These are phyloP conservation scores for Oryctolagus cuniculus DNA, from an alignment of 2,113 vertebrate genomes.

Conservation along the genomic window DNA sequence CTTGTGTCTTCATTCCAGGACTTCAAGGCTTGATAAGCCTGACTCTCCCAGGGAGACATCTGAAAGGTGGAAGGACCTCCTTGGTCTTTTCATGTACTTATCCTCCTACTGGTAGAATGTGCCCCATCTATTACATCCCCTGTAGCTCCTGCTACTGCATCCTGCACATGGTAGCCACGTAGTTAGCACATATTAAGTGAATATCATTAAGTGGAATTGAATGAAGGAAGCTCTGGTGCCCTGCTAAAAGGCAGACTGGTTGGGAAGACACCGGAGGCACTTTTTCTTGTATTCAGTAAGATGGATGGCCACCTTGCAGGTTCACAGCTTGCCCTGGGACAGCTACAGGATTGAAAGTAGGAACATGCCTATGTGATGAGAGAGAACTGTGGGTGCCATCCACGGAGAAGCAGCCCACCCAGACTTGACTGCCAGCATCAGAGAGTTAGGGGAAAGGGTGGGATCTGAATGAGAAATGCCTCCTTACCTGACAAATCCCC, in stretches of 20 bases:
- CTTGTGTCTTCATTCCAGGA: slow-evolving; percentile 45
- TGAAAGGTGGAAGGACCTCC: slow-evolving; percentile 21
- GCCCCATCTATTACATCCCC: not conserved
- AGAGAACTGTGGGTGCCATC: not conserved
- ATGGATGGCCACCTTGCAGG: not conserved
- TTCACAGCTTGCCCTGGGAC: not conserved
- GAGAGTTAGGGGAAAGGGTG: not conserved
- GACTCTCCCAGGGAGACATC: not conserved
- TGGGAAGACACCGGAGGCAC: not conserved
- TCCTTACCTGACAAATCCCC: not conserved
- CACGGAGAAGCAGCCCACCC: not conserved
- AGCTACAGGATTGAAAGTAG: not conserved
- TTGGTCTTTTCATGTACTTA: slow-evolving; percentile 6
- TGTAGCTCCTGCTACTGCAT: not conserved
- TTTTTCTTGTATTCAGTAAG: not conserved
- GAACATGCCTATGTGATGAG: not conserved
- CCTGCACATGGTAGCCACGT: not conserved
- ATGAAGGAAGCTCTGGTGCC: not conserved
- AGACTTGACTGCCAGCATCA: not conserved
- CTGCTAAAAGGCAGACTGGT: not conserved
- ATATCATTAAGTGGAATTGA: not conserved
- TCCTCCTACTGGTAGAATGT: not conserved
- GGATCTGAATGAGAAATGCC: not conserved
- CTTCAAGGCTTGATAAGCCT: slow-evolving; percentile 30
- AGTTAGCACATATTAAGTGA: not conserved